Evolutionary conservation across 2,113 vertebrate genomes (phyloP).

Genomic region (Charina bottae): DNA sequence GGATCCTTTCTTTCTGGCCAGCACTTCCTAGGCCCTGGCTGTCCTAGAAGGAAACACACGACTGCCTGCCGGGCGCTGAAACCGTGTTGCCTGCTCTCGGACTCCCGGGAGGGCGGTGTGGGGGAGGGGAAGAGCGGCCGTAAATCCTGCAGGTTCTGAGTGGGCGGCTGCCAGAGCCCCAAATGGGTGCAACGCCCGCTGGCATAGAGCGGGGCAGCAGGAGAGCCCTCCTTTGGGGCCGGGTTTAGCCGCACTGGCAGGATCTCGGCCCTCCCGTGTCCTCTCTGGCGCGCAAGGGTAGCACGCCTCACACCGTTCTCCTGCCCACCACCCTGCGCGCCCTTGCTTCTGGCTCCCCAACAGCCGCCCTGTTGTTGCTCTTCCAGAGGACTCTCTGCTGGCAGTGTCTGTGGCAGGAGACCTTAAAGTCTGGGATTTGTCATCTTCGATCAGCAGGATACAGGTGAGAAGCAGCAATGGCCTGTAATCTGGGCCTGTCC

Average conservation of each 20-base stretch:
- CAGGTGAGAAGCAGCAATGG: constrained; percentile 69
- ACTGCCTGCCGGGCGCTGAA: neutral
- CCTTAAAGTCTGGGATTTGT: constrained; percentile 79
- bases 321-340: neutral
- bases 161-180: neutral
- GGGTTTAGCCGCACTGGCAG: neutral
- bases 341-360: neutral
- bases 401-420: constrained; percentile 75
- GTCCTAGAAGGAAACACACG: neutral
- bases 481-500: neutral
- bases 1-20: neutral
- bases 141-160: neutral
- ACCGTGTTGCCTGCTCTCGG: neutral
- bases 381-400: constrained; percentile 79
- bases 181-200: neutral
- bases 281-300: neutral
- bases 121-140: neutral
- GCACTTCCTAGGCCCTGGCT: neutral
- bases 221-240: neutral
- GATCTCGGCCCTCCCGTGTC: neutral
- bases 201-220: neutral
- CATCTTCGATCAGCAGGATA: constrained; percentile 75
- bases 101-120: neutral
- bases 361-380: constrained; percentile 22
- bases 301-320: neutral